Evolutionary conservation across 2,797 vertebrate genomes (phyloP), one percentile per base, ranked within the genome.

Genomic region (Sardinella longiceps): DNA sequence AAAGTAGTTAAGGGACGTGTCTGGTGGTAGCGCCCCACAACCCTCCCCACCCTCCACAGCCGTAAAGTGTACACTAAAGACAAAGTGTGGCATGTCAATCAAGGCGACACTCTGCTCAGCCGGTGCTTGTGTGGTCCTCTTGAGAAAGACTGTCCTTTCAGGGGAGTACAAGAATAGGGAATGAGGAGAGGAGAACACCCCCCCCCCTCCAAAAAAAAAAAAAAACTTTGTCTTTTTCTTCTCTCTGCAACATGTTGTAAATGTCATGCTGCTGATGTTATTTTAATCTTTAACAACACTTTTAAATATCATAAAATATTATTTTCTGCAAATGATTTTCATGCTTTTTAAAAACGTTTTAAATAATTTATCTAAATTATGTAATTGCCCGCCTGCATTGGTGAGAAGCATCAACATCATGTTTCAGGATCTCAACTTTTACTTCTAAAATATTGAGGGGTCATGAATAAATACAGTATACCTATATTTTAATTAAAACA

Each of bases 11-110:
- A 77, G 33, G 37, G 70, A 77, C 18, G 33, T 77, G 37, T 43
- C 14, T 39, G 14, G 33, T 77, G 23, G 70, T 37, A 23, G 7
- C 2, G 33, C 18, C 33, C 70, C 18, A 53, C 18, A 15, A 18
- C 33, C 5, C 15, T 7, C 70, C 33, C 37, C 70, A 37, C 25
- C 84, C 80, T 81, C 81, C 81, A 70, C 43, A 81, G 77, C 80
- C 63, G 33, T n/a, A 86, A 45, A 82, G 87, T 18, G 5, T 43
- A 23, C 70, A 39, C 70, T 43, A 56, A 83, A 84, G 82, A 84
- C 85, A 84, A 84, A 86, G 87, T 83, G 51, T 74, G 83, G 84
- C 84, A 84, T 85, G 84, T 85, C 87, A 87, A 85, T 87, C 86
- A 87, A 20, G 81, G 50, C 58, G 51, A 58, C 56, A 30, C 66